Base-by-base conservation (phyloP, 2,888 invertebrate species). In the Sturmia bella region DNA sequence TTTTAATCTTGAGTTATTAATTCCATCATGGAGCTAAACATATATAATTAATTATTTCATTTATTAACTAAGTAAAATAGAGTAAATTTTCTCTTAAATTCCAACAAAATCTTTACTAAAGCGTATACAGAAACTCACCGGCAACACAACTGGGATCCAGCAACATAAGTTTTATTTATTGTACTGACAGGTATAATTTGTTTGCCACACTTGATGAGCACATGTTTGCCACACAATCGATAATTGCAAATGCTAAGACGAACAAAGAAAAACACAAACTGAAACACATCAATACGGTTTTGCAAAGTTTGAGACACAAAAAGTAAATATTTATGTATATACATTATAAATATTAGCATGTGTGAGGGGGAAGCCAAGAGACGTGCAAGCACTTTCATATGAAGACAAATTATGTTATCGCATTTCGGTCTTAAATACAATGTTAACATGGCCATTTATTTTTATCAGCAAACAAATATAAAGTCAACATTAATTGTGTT, bases 401-500 rank as follows among this genome's bases (percentile, higher is more conserved):
- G 1, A 32, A 13, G 24, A 15, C 32, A 73, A 57, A 15, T 74
- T 37, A 57, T 69, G 45, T 32, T 43, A 56, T 19, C 13, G 27
- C 43, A 69, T 32, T 56, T 68, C 19, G 7, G 43, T 15, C 21
- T 39, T 24, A 21, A 48, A 17, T 15, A 70, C n/a, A 37, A 12
- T 48, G 57, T n/a, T 45, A 70, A 70, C 39, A 48, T 24, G 39
- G 1, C 13, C 39, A 50, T 50, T 59, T 50, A 50, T 39, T 66
- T n/a, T 66, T 12, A 24, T 66, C 6, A 15, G 32, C 27, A 43
- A 27, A 63, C 17, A 73, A 45, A 43, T 54, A 41, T 5, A 48
- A 6, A 39, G 15, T 57, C 7, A 50, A 19, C 21, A 41, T 50
- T 52, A 27, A 11, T 27, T 41, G n/a, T 43, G 19, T 0, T 24